Conservation (phyloP, 1,140 invertebrate genomes). For the Monochamus saltuarius region DNA sequence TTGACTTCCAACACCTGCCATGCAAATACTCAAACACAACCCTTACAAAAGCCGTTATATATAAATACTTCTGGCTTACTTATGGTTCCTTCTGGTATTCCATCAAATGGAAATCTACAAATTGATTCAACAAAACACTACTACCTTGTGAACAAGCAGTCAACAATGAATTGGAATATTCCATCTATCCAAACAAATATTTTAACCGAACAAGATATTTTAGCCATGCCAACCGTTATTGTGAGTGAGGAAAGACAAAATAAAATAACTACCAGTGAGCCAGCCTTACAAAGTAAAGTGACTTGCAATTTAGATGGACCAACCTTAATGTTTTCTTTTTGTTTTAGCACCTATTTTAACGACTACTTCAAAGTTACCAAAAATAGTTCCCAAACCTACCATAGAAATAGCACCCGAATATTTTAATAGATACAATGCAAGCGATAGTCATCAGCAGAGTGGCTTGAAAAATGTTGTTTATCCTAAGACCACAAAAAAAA, state of each 20-base stretch:
- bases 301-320: neutral
- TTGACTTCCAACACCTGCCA: constrained; percentile 1
- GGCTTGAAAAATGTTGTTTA: constrained; percentile 14
- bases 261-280: neutral
- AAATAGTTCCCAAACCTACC: too few relatives aligned
- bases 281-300: neutral
- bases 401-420: too few relatives aligned
- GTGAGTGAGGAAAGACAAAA: constrained; percentile 23
- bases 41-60: constrained; percentile 13
- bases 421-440: too few relatives aligned
- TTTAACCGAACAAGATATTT: constrained; percentile 34
- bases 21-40: constrained; percentile 1
- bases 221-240: constrained; percentile 42
- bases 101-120: constrained; percentile 1
- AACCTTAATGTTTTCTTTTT: neutral
- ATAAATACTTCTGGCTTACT: constrained; percentile 19
- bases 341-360: too few relatives aligned
- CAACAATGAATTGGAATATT: neutral
- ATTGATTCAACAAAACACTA: constrained; percentile 3
- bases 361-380: too few relatives aligned
- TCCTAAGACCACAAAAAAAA: neutral
- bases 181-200: constrained; percentile 10
- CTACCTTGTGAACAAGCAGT: neutral
- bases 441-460: neutral
- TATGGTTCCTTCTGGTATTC: constrained; percentile 7